Evolutionary conservation across 92 coral and sea anemone species (phyloP), one percentile per base, ranked within the genome.

Genomic region (Phenganax marumi): DNA sequence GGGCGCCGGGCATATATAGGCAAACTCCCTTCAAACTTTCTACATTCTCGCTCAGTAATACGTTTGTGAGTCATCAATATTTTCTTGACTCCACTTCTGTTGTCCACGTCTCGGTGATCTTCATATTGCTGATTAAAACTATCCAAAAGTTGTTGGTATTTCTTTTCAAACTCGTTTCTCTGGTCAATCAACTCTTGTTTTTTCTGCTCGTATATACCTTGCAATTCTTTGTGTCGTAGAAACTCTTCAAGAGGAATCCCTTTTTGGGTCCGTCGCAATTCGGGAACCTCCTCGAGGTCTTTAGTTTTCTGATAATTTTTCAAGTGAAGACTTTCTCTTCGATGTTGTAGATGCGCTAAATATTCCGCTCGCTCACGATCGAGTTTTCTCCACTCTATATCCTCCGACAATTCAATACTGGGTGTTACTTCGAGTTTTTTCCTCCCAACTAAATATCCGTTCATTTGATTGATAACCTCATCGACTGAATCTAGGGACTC

Each of bases 1-100:
- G 84, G 81, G 70, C 89, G 93, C 57, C 75, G 86, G 12, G 93
- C 98, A 86, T 95, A 95, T 61, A 95, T 89, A 5, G 98, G 98
- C 26, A 95, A 91, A 12, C 91, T 93, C 55, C 73, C 77, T 8
- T 75, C 87, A 19, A 92, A 77, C 76, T 92, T 85, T 16, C 56
- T 85, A 21, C 86, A 79, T 75, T 95, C 98, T 75, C 98, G 79
- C 6, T 74, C 62, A 12, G 61, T 74, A 14, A 22, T 13, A 22
- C 53, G 18, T 56, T 51, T 52, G 50, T 74, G 79, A 50, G 49
- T 74, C 17, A 25, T 56, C 12, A 74, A 51, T n/a, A 74, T 14
- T 16, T 53, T 24, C 64, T 50, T 52, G 62, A 74, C 22, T 22
- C 64, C 79, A 46, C 21, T 50, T 22, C 12, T 56, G 48, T 74